phyloP scores from a whole-genome alignment of 2,797 vertebrate species.

The Lycodopsis pacificus region DNA sequence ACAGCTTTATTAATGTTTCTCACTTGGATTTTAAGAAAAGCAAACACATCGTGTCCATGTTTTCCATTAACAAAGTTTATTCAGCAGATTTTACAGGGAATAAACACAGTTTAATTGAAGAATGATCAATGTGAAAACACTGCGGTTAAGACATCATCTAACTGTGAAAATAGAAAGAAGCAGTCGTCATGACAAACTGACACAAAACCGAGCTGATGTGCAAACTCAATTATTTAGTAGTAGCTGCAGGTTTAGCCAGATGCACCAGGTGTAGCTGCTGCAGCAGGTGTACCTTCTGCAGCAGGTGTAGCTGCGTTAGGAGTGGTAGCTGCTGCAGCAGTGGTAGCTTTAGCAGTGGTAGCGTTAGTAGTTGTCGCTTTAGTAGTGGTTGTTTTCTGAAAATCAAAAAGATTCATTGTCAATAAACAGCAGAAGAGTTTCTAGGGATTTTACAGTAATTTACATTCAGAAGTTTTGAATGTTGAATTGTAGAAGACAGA shows the following conservation, averaged over 20 bases:
- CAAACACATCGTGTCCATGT: background rate
- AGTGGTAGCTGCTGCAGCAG: background rate
- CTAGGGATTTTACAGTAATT: background rate
- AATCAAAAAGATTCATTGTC: background rate
- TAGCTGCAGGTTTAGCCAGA: background rate
- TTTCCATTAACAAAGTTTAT: constrained; percentile 12
- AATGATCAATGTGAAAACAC: no score
- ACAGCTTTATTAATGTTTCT: background rate
- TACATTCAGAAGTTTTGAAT: background rate
- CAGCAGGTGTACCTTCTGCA: no score
- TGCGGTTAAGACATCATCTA: no score
- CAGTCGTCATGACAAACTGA: background rate
- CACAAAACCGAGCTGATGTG: background rate
- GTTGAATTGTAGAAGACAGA: background rate
- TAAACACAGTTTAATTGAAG: background rate
- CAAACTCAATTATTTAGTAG: background rate
- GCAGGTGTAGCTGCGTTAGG: no score
- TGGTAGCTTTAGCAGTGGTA: no score
- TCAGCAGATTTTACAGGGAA: background rate
- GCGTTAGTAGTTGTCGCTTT: background rate
- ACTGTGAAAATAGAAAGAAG: no score
- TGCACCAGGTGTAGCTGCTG: no score
- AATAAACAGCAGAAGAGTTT: background rate
- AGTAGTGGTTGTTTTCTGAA: background rate
- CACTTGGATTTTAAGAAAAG: background rate